phyloP scores from a whole-genome alignment of 2,888 invertebrate genomes.

The Campaea margaritaria region DNA sequence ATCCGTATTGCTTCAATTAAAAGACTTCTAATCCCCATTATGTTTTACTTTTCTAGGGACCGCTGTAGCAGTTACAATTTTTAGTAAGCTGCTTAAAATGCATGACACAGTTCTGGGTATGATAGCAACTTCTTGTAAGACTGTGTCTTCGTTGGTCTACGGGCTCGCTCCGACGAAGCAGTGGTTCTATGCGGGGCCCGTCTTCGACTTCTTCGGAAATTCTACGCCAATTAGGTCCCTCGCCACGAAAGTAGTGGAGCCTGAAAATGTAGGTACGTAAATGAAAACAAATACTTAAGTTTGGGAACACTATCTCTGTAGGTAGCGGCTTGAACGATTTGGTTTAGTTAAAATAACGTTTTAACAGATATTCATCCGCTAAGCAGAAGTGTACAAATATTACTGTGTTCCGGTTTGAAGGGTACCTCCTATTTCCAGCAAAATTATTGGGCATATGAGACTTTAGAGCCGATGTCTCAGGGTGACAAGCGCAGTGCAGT shows the following conservation, averaged over 20 bases:
- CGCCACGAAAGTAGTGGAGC: conserved; percentile 83
- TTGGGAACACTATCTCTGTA: too few relatives aligned
- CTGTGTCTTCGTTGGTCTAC: conserved; percentile 63
- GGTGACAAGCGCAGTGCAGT: too few relatives aligned
- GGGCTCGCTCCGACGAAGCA: conserved; percentile 71
- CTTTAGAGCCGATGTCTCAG: too few relatives aligned
- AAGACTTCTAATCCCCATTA: neutral
- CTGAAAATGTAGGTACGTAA: conserved; percentile 67
- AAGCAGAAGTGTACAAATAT: too few relatives aligned
- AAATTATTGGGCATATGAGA: too few relatives aligned
- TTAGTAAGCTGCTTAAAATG: conserved; percentile 75
- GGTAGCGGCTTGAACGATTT: too few relatives aligned
- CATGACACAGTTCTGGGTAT: conserved; percentile 78
- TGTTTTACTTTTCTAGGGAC: conserved; percentile 66
- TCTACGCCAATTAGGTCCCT: conserved; percentile 83
- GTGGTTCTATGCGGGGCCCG: conserved; percentile 77
- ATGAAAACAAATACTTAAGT: neutral
- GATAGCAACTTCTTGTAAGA: conserved; percentile 77
- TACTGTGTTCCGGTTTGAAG: too few relatives aligned
- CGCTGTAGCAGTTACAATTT: conserved; percentile 71
- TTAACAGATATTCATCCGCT: too few relatives aligned
- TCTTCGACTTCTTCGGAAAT: conserved; percentile 81
- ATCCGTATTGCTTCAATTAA: too few relatives aligned
- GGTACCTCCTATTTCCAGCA: too few relatives aligned
- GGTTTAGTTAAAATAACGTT: too few relatives aligned